Conservation (phyloP, 2,113 vertebrate genomes). For the Cynoglossus semilaevis region DNA sequence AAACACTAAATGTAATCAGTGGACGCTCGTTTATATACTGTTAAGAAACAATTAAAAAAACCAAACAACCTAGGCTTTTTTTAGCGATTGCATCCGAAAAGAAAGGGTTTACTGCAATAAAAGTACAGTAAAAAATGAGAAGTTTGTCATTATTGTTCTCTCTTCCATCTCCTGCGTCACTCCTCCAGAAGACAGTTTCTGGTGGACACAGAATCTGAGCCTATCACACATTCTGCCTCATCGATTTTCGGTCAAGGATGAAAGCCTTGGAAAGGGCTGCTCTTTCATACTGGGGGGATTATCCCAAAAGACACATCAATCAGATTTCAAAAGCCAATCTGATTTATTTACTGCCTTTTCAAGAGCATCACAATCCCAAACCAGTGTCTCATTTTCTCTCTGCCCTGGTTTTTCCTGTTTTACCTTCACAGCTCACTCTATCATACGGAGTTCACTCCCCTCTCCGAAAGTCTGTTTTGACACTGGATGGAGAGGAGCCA, state of each 20-base stretch:
- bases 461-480: conserved; percentile 58
- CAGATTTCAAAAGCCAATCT: conserved; percentile 72
- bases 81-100: too few relatives aligned
- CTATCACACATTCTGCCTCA: conserved; percentile 67
- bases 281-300: conserved; percentile 65
- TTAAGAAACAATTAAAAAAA: too few relatives aligned
- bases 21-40: too few relatives aligned
- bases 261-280: conserved; percentile 72
- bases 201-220: conserved; percentile 58
- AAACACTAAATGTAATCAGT: too few relatives aligned
- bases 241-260: conserved; percentile 73
- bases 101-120: too few relatives aligned
- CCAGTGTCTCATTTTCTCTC: conserved; percentile 33
- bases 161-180: too few relatives aligned
- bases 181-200: conserved; percentile 2
- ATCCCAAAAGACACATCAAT: conserved; percentile 77
- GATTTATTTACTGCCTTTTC: conserved; percentile 75
- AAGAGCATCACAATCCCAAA: conserved; percentile 67
- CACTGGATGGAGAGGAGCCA: conserved; percentile 46
- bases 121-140: too few relatives aligned
- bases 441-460: conserved; percentile 61
- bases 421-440: conserved; percentile 64
- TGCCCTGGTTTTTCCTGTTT: conserved; percentile 44
- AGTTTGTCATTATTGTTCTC: too few relatives aligned
- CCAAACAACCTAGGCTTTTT: too few relatives aligned